Base-by-base conservation (phyloP, 2,113 vertebrate species). In the Bubo blakistoni region DNA sequence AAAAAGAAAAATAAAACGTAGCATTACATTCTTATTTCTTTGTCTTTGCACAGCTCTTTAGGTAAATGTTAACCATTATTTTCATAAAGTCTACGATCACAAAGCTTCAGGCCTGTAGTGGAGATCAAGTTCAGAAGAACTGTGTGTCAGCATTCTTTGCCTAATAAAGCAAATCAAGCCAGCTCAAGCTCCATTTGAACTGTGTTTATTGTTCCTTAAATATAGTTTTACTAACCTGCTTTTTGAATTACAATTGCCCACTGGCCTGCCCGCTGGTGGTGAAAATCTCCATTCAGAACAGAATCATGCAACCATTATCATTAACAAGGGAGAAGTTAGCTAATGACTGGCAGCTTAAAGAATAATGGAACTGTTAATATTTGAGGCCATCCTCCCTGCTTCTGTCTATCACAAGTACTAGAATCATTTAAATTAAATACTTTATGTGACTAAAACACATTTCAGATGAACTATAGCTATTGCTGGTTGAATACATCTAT, bases 301-400 rank as follows among this genome's bases (percentile, higher is more conserved):
- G 86, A 87, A 63, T 72, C 57, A 42, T 44, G 36, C 59, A 81
- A 92, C 17, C 44, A 52, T 86, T 94, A 81, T 62, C 86, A 91
- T 71, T 91, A 96, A 76, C 81, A 87, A 79, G 86, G 89, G 86
- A 92, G 65, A 95, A 87, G 92, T 86, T 86, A 70, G 73, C 79
- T 93, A 94, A 96, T 82, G 80, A 94, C 59, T 62, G 78, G 58
- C 91, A 96, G 70, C 62, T 82, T 92, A 83, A 86, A 59, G 66
- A 94, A 62, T 78, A 86, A 92, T 58, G 63, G 71, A 92, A 90
- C 36, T 82, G 40, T 93, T 96, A 73, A 93, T 94, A 94, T 80
- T 62, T 92, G 69, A 92, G n/a, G 82, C 47, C 70, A 92, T 67
- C 82, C 82, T 70, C n/a, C n/a, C 46, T 67, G 46, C 30, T 71